phyloP scores from a whole-genome alignment of 2,113 vertebrate genomes.

The Tiliqua scincoides region DNA sequence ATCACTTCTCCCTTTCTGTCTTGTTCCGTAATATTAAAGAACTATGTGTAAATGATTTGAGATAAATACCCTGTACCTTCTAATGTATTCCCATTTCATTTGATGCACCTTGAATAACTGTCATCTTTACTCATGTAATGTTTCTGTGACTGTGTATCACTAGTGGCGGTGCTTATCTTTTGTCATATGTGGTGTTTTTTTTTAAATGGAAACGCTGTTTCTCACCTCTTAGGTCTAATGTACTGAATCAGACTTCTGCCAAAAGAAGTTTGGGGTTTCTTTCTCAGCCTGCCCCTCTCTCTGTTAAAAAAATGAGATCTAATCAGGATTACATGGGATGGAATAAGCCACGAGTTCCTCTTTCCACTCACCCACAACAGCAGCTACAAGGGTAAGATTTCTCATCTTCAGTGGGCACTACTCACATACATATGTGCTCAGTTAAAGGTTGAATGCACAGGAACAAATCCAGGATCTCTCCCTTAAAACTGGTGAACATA shows the following conservation, averaged over 20 bases:
- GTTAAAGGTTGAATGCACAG: conserved; percentile 1
- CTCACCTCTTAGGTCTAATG: conserved; percentile 75
- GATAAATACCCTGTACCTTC: background rate
- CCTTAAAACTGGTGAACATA: too few relatives aligned
- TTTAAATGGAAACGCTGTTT: background rate
- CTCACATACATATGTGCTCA: conserved; percentile 8
- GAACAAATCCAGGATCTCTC: background rate
- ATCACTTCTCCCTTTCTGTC: background rate
- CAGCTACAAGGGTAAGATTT: conserved; percentile 90
- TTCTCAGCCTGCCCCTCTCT: conserved; percentile 90
- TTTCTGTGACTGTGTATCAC: background rate
- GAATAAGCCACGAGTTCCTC: conserved; percentile 90
- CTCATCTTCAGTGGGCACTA: conserved; percentile 17
- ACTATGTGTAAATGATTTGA: background rate
- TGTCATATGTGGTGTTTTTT: background rate
- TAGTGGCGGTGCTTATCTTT: background rate
- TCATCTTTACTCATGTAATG: background rate
- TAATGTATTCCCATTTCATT: background rate
- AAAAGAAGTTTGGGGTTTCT: conserved; percentile 93
- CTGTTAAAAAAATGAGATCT: conserved; percentile 89
- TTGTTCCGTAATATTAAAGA: background rate
- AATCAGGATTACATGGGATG: conserved; percentile 94
- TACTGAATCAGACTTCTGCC: conserved; percentile 80
- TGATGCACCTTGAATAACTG: background rate
- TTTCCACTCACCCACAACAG: conserved; percentile 86